Evolutionary conservation across 2,797 vertebrate genomes (phyloP).

Genomic region (Pelodytes ibericus): DNA sequence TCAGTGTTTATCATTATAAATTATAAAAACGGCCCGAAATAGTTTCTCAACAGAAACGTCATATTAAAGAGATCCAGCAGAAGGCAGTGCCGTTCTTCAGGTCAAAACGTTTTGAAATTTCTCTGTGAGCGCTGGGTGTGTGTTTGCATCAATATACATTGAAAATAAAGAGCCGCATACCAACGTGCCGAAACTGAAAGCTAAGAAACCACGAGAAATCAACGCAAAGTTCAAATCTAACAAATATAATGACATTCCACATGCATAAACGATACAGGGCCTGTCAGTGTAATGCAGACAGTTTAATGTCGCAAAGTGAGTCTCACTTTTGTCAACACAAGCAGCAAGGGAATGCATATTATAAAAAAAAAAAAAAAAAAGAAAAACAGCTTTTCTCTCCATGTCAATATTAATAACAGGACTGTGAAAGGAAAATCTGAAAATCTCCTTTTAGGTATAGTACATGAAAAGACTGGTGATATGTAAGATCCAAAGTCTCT

Average conservation of each 20-base stretch:
- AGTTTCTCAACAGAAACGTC: neutral
- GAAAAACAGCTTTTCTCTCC: too few relatives aligned
- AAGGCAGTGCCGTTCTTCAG: conserved; percentile 41
- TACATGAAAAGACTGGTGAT: too few relatives aligned
- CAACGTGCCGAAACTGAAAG: conserved; percentile 23
- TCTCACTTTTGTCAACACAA: conserved; percentile 37
- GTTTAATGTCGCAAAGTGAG: conserved; percentile 39
- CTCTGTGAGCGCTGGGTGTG: neutral
- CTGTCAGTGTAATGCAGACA: conserved; percentile 48
- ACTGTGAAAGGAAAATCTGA: too few relatives aligned
- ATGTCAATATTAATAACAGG: too few relatives aligned
- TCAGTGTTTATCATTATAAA: neutral
- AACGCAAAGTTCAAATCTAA: conserved; percentile 38
- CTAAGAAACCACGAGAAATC: conserved; percentile 47
- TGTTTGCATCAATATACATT: conserved; percentile 51
- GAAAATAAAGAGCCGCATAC: conserved; percentile 29
- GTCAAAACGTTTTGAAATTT: conserved; percentile 14
- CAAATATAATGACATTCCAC: conserved; percentile 46
- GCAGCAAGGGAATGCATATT: conserved; percentile 36
- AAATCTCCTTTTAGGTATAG: too few relatives aligned
- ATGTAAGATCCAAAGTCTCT: too few relatives aligned
- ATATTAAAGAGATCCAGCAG: conserved; percentile 34
- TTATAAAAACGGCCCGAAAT: neutral
- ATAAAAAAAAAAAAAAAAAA: too few relatives aligned
- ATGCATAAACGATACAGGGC: conserved; percentile 44